A percentile compares a stretch with the other conserved stretches of the same genome.
Conservation (phyloP, 2,797 vertebrate species). For the Coracias cyanogaster region DNA sequence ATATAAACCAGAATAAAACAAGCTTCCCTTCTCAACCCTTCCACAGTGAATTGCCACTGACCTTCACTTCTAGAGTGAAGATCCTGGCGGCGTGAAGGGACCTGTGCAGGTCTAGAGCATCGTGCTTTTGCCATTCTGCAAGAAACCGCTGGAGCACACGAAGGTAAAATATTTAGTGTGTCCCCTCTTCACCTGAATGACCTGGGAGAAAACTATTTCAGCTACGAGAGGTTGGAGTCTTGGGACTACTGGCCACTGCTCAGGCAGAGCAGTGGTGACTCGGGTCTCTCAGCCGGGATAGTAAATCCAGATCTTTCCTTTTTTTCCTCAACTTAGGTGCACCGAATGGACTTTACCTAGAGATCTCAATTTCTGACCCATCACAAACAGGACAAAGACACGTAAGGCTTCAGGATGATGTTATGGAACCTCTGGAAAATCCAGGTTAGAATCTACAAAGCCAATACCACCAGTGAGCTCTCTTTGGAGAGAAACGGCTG, state of each 20-base stretch:
- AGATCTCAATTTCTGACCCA: background rate
- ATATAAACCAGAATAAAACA: background rate
- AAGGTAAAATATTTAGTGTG: background rate
- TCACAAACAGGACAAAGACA: background rate
- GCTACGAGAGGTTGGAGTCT: background rate
- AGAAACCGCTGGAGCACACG: background rate
- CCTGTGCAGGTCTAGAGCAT: background rate
- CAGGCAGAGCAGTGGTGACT: background rate
- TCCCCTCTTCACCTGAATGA: background rate
- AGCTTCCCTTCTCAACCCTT: background rate
- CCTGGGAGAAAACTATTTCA: background rate
- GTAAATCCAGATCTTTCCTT: background rate
- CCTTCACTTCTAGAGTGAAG: background rate
- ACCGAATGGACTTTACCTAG: background rate
- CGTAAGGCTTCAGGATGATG: background rate
- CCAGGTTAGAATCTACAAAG: background rate
- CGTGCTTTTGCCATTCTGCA: background rate
- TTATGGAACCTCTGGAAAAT: background rate
- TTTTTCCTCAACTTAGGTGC: background rate
- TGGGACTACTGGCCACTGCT: background rate
- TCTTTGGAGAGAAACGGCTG: background rate
- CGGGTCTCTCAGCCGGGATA: background rate
- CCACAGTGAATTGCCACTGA: background rate
- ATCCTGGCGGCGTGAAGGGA: background rate
- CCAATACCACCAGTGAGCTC: background rate